Evolutionary conservation across 2,888 invertebrate species (phyloP), one percentile per base, ranked within the genome.

Genomic region (Thumatha senex): DNA sequence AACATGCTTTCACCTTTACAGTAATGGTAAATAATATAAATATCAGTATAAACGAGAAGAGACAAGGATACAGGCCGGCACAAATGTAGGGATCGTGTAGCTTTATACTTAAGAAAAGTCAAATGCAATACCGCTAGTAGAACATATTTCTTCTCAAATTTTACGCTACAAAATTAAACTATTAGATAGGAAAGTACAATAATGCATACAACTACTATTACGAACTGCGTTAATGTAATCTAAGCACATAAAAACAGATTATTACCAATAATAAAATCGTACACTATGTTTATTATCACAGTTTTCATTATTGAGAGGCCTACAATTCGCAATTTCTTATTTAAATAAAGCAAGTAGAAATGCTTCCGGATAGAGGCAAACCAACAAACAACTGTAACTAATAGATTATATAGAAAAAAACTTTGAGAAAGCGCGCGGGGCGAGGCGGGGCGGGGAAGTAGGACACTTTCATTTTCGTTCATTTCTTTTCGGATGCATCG

Each of bases 381-480:
- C 67, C 67, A 64, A 70, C 70, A 74, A 76, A 73, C 73, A 74
- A 77, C 77, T 81, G 78, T 80, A 81, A 75, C 80, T 82, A 87
- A 84, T 82, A 86, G 84, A 84, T 82, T 80, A 82, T 77, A 80
- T 80, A 78, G 71, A 80, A 86, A 84, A 86, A 86, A 84, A 76
- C 75, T 2, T 76, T 84, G 86, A 86, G 89, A 89, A 89, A 89
- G 86, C 68, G 61, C 50, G 70, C 66, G 75, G 73, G 72, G 70
- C 65, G 76, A 72, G 78, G 74, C 8, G 31, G 78, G 69, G 65
- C 76, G 74, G 63, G 73, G 70, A 90, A 81, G 84, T 89, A 65
- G 90, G 90, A 74, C 89, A 91, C 90, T 91, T 90, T 90, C 91
- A 86, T 89, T 91, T 88, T 91, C 91, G 85, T 89, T 89, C 83